Evolutionary conservation across 1,140 invertebrate species (phyloP), one percentile per base, ranked within the genome.

Genomic region (Solen grandis): DNA sequence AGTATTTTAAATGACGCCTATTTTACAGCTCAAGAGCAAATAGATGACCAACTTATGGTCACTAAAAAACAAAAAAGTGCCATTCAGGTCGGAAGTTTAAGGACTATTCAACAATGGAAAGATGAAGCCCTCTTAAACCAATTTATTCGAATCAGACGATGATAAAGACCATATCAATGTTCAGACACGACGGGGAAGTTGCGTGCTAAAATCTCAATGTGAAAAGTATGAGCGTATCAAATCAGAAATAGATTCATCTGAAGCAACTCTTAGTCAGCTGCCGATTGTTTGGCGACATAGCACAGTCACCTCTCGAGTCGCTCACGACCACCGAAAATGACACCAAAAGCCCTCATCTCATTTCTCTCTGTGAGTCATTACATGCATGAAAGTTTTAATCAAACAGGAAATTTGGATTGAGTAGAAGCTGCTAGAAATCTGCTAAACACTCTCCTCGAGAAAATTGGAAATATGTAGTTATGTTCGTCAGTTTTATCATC

Each of bases 151-250:
- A 33, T 68, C 52, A 8, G 75, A 77, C n/a, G n/a, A n/a, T n/a
- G 36, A 68, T 10, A 68, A 68, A 55, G 63, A 77, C 46, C 62
- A 77, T 27, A 63, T 77, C 0, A 65, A 54, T 46, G 75, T 77
- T 4, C 46, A 77, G 36, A 62, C 66, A 46, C 62, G 68, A n/a
- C 62, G 75, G 1, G 75, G 68, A 59, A 54, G 66, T 29, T 62
- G 55, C 5, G 50, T 68, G 19, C 27, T 77, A 1, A 77, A 66
- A 38, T 62, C 75, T 1, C 75, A 77, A 36, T 68, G 52, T 68
- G 75, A 77, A 31, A 77, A 77, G 59, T 77, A 77, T 38, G 75
- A 77, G n/a, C 14, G 75, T 31, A 68, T 77, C 22, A 77, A 77
- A 35, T 41, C 75, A 1, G 62, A 77, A 31, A 35, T 77, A 1